Conservation (phyloP, 1,140 invertebrate species). For the Tetranychus urticae region DNA sequence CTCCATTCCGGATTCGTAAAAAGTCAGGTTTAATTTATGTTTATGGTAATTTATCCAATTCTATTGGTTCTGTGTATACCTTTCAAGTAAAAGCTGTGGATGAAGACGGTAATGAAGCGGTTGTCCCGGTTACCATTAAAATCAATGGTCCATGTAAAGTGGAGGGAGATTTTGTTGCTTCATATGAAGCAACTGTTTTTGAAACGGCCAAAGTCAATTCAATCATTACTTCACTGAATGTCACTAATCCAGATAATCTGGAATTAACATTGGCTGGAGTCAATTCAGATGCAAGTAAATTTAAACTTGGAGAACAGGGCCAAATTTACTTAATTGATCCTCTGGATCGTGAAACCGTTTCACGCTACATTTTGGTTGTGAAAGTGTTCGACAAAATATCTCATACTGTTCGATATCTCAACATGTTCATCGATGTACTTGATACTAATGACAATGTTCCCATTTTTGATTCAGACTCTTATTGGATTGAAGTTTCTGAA, state of each 20-base stretch:
- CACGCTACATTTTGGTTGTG: background rate
- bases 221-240: background rate
- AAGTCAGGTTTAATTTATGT: background rate
- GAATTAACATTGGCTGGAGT: conserved; percentile 54
- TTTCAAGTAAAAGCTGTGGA: conserved; percentile 71
- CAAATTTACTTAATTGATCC: background rate
- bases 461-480: conserved; percentile 33
- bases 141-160: background rate
- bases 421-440: conserved; percentile 53
- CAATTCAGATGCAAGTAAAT: background rate
- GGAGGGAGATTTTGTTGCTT: background rate
- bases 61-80: background rate
- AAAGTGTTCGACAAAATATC: background rate
- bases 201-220: too few species aligned
- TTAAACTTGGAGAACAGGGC: background rate
- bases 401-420: conserved; percentile 20
- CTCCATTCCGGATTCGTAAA: background rate
- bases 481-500: conserved; percentile 35
- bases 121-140: conserved; percentile 30
- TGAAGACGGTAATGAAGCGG: conserved; percentile 59
- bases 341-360: background rate
- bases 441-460: conserved; percentile 73
- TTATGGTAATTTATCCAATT: background rate
- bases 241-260: conserved; percentile 32
- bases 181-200: background rate